These are phyloP conservation scores for Drosophila bifasciata DNA, from an alignment of 1,140 invertebrate species.

Conservation along the genomic window DNA sequence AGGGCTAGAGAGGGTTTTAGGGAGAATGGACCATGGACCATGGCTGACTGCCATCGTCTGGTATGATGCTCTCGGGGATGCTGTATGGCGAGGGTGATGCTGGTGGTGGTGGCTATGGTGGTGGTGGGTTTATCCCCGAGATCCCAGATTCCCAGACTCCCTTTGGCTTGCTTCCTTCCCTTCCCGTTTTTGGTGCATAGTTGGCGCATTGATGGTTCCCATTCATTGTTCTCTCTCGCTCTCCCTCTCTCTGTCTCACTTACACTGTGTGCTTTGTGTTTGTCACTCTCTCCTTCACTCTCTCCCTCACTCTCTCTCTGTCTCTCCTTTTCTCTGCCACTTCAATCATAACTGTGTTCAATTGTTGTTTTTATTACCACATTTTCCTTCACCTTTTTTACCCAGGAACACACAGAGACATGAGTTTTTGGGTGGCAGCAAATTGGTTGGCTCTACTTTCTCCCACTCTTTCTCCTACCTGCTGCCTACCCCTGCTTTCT, in stretches of 20 bases:
- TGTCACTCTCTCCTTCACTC: slow-evolving; percentile 1
- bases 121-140: slow-evolving; percentile 31
- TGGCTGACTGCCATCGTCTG: slow-evolving; percentile 6
- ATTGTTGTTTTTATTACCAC: slow-evolving; percentile 81
- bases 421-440: slow-evolving; percentile 30
- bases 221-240: too few species aligned
- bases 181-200: slow-evolving; percentile 41
- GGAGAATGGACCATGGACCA: too few species aligned
- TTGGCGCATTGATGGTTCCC: slow-evolving; percentile 47
- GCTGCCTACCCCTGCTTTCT: slow-evolving; percentile 1
- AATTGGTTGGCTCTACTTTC: slow-evolving; percentile 63
- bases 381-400: slow-evolving; percentile 77
- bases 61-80: slow-evolving; percentile 34
- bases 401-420: slow-evolving; percentile 37
- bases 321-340: slow-evolving; percentile 62
- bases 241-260: too few species aligned
- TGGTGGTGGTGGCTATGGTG: slow-evolving; percentile 5
- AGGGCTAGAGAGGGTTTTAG: too few species aligned
- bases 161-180: slow-evolving; percentile 4
- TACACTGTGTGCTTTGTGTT: slow-evolving; percentile 1
- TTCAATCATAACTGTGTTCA: slow-evolving; percentile 82
- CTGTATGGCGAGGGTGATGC: slow-evolving; percentile 7
- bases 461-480: neutral
- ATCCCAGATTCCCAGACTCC: slow-evolving; percentile 34
- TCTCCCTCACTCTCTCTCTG: slow-evolving; percentile 1